Evolutionary conservation across 2,888 invertebrate genomes (phyloP), one percentile per base, ranked within the genome.

Genomic region (Microctonus hyperodae): DNA sequence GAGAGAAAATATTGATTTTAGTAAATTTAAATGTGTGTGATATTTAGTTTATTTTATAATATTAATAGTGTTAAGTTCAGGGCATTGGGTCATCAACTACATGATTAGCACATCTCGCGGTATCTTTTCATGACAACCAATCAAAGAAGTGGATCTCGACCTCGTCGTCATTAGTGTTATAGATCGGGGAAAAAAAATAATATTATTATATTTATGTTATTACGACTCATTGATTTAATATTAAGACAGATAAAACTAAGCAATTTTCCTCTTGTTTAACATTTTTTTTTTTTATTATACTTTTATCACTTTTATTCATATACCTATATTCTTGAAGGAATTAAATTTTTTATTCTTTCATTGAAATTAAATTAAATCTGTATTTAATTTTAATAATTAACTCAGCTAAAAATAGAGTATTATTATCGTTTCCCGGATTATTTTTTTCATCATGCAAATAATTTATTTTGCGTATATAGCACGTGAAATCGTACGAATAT

Each of bases 21-120:
- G 1, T 44, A 44, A 44, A 44, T 5, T 44, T 20, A 44, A 16
- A 44, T 44, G 16, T 16, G 16, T 44, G 16, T n/a, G n/a, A n/a
- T n/a, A 48, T 56, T 48, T 64, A 48, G 50, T 57, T 44, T 33
- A 50, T 28, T 33, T 57, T 56, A 50, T 33, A 16, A 44, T 44
- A 16, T 25, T 25, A 53, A 51, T n/a, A 63, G 55, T 63, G 58
- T 51, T 56, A 57, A 56, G 33, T 61, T 63, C 57, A 57, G 67
- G 67, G 51, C 67, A 67, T 57, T 58, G 53, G 67, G 67, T 67
- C 57, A 67, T 67, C 67, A 58, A 63, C 48, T 13, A 28, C 50
- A 69, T 68, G 74, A 77, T 44, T 78, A 78, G 71, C 73, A 69
- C 75, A 75, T 75, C 72, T 72, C 57, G 65, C 59, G 70, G 68